Evolutionary conservation across 1,140 invertebrate species (phyloP), one percentile per base, ranked within the genome.

Genomic region (Dinothrombium tinctorium): DNA sequence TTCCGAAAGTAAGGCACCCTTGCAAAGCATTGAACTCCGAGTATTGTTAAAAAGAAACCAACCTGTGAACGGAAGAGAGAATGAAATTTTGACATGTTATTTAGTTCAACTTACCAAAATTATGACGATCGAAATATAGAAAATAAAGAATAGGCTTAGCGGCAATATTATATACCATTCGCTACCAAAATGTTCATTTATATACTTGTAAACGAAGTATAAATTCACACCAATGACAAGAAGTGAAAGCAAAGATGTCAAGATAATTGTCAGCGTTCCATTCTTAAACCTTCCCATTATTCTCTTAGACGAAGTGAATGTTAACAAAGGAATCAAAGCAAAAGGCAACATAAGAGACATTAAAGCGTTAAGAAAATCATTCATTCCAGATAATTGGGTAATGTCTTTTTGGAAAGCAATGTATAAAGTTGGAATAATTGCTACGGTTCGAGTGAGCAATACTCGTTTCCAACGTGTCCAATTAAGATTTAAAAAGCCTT

Each of bases 401-500:
- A 40, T 12, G 19, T 43, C 17, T 8, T 24, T 20, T 6, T 14
- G 57, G 6, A 54, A 40, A 6, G 59, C 50, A 14, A 60, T 43
- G 1, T 56, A 35, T 7, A 61, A 45, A 6, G 59, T 61, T 6
- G 59, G 59, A 20, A 50, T 37, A 33, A 61, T 61, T 15, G 58
- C 59, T 22, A 61, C 55, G 2, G 53, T 52, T 39, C 45, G 41
- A 14, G 45, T 43, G 54, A 61, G 28, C 23, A 61, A 44, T 8
- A 60, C 56, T 40, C 59, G 42, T 48, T 60, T 55, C 59, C 59
- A 62, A 43, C 55, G 45, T 37, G 54, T 53, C 58, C 59, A 60
- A 44, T 52, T 53, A n/a, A 62, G 49, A 47, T 61, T 56, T 12
- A 61, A 47, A 47, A 61, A 61, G 9, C 49, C 49, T 45, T 51